Conservation (phyloP, 1,140 invertebrate species). For the Lucilia sericata region DNA sequence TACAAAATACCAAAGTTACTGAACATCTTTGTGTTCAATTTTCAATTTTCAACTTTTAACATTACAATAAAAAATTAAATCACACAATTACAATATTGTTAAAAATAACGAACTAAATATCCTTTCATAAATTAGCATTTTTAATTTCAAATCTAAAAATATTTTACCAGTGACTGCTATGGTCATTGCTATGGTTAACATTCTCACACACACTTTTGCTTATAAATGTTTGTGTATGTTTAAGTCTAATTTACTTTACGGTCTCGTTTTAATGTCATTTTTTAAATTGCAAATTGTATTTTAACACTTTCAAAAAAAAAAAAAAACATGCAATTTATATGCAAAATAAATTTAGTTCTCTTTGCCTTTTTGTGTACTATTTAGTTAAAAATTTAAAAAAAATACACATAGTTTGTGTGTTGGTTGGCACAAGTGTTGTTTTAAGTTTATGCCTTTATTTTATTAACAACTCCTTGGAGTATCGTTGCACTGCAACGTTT, state of each 20-base stretch:
- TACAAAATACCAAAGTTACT: too few species aligned
- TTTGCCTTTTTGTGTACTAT: neutral
- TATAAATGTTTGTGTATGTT: neutral
- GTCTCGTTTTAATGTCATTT: neutral
- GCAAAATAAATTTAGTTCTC: neutral
- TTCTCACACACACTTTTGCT: neutral
- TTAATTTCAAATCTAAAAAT: neutral
- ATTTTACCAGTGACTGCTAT: neutral
- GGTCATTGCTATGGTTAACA: neutral
- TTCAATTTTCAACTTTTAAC: too few species aligned
- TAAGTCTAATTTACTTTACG: neutral
- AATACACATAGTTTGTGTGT: too few species aligned
- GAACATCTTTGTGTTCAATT: too few species aligned
- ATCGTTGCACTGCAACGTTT: neutral
- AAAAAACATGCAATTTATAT: conserved; percentile 5
- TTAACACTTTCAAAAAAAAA: neutral
- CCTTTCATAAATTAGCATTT: neutral
- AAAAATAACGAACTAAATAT: neutral
- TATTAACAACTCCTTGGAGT: neutral
- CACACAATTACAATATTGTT: neutral
- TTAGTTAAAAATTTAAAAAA: neutral
- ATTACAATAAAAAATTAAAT: neutral
- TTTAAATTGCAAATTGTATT: neutral
- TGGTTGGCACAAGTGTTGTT: neutral
- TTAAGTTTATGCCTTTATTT: neutral